A percentile compares a stretch with the other conserved stretches of the same genome.
phyloP scores from a whole-genome alignment of 64 coral and sea anemone species.

The Anthopleura sola region DNA sequence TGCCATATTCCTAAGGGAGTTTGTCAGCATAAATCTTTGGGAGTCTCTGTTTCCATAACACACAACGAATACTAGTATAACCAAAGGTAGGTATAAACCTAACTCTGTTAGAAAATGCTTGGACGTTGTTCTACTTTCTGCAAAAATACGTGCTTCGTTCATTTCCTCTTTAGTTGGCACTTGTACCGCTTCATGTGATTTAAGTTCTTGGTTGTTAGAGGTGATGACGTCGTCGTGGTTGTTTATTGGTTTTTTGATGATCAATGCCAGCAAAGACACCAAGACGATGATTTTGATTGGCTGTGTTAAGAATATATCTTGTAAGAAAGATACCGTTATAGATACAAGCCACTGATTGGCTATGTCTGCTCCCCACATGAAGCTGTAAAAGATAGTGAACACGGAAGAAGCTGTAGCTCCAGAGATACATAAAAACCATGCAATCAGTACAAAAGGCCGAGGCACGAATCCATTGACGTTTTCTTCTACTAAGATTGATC shows the following conservation, averaged over 20 bases:
- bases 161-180: neutral
- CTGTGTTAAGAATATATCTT: conserved; percentile 25
- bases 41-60: conserved; percentile 66
- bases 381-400: conserved; percentile 35
- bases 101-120: conserved; percentile 40
- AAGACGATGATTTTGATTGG: conserved; percentile 15
- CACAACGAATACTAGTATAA: conserved; percentile 51
- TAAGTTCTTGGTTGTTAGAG: neutral
- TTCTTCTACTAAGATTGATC: neutral
- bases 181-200: neutral
- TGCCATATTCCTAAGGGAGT: neutral
- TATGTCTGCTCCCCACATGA: conserved; percentile 25
- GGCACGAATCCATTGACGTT: conserved; percentile 2
- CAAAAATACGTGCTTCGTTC: neutral
- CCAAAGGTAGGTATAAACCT: conserved; percentile 37
- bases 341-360: conserved; percentile 42
- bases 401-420: neutral
- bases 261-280: conserved; percentile 10
- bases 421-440: conserved; percentile 34
- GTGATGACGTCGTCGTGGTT: neutral
- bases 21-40: neutral
- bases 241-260: conserved; percentile 39
- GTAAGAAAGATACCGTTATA: conserved; percentile 8
- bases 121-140: neutral
- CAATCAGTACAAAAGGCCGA: conserved; percentile 9